Percentiles rank a stretch among this genome's conserved stretches.
phyloP scores from a whole-genome alignment of 2,888 invertebrate genomes.

The Parnassius orleans region DNA sequence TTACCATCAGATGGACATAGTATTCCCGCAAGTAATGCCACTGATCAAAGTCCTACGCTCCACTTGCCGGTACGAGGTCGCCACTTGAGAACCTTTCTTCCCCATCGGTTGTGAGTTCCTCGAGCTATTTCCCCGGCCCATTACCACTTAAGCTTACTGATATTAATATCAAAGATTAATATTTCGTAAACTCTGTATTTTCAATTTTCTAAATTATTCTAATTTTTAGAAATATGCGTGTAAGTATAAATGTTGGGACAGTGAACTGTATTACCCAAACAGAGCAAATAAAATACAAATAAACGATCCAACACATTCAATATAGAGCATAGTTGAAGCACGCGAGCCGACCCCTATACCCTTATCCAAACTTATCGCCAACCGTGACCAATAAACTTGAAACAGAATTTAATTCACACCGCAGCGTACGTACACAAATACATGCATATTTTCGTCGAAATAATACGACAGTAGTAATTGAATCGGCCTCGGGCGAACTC shows the following conservation, averaged over 20 bases:
- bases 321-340: constrained; percentile 23
- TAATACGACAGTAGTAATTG: constrained; percentile 80
- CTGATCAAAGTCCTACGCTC: too few relatives aligned
- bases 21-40: too few relatives aligned
- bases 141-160: too few relatives aligned
- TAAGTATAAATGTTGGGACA: not conserved
- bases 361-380: constrained; percentile 62
- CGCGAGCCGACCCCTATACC: constrained; percentile 37
- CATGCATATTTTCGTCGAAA: constrained; percentile 78
- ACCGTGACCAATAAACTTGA: constrained; percentile 72
- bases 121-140: too few relatives aligned
- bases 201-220: too few relatives aligned
- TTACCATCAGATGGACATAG: too few relatives aligned
- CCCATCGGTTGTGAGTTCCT: too few relatives aligned
- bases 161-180: too few relatives aligned
- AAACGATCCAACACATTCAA: constrained; percentile 31
- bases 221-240: too few relatives aligned
- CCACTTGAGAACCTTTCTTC: too few relatives aligned
- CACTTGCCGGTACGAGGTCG: too few relatives aligned
- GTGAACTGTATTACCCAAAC: not conserved
- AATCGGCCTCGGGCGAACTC: constrained; percentile 78
- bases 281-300: constrained; percentile 22
- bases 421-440: constrained; percentile 66
- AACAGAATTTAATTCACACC: constrained; percentile 77
- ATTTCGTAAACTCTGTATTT: too few relatives aligned